Evolutionary conservation across 2,888 invertebrate species (phyloP).

Genomic region (Drosophila neotestacea): DNA sequence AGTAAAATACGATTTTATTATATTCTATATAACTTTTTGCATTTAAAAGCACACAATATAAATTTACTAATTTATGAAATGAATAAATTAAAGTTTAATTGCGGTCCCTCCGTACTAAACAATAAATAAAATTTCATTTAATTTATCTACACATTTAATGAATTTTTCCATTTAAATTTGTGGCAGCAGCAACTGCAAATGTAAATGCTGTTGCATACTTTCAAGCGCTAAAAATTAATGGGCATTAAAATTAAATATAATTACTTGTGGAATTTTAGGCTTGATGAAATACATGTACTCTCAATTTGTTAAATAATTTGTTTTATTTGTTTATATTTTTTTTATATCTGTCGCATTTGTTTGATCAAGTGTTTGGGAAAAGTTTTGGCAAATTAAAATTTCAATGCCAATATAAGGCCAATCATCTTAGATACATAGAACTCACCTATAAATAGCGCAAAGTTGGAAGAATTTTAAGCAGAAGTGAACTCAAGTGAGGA

Average conservation of each 20-base stretch:
- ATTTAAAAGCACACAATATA: no score
- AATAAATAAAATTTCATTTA: not conserved
- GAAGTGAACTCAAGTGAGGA: conserved; percentile 12
- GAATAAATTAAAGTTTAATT: not conserved
- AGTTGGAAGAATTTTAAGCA: not conserved
- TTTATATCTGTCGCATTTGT: conserved; percentile 11
- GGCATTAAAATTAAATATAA: not conserved
- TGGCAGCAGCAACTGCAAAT: not conserved
- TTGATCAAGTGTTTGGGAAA: conserved; percentile 34
- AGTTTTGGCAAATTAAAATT: not conserved
- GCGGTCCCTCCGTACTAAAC: not conserved
- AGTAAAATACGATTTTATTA: not conserved
- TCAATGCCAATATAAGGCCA: conserved; percentile 35
- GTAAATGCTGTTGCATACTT: conserved; percentile 6
- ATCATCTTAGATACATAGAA: not conserved
- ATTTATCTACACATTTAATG: not conserved
- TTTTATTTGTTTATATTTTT: no score
- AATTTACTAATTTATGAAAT: not conserved
- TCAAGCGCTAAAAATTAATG: not conserved
- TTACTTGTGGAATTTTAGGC: conserved; percentile 16
- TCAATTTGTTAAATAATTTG: not conserved
- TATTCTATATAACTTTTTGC: not conserved
- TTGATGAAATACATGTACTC: not conserved
- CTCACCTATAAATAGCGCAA: conserved; percentile 36
- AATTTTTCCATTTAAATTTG: not conserved